Conservation (phyloP, 2,888 invertebrate genomes). For the Pyrgus malvae region DNA sequence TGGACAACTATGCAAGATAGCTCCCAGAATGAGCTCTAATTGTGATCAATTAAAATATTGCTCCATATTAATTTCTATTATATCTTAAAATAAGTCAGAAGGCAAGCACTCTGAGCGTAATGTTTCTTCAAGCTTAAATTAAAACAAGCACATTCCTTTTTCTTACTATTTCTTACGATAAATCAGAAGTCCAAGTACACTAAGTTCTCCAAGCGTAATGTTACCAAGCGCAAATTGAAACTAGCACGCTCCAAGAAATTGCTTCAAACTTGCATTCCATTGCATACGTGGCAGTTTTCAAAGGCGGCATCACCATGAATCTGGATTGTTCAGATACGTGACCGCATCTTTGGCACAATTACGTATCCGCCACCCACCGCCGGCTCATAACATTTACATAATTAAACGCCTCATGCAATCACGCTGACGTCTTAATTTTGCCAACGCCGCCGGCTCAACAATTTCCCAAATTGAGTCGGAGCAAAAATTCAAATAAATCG, state of each 20-base stretch:
- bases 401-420: constrained; percentile 79
- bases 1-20: no score
- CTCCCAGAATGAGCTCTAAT: no score
- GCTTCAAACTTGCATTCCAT: constrained; percentile 26
- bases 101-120: no score
- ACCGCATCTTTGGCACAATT: constrained; percentile 63
- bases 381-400: constrained; percentile 64
- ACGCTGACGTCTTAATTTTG: constrained; percentile 81
- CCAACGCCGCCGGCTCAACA: constrained; percentile 75
- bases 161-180: no score
- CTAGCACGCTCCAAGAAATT: constrained; percentile 8
- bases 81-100: no score
- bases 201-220: neutral
- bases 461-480: constrained; percentile 81
- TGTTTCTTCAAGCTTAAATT: no score
- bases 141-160: no score
- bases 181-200: no score
- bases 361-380: constrained; percentile 67
- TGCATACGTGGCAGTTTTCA: constrained; percentile 27
- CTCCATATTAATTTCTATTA: no score
- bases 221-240: constrained; percentile 5
- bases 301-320: constrained; percentile 53
- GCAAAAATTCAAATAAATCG: constrained; percentile 82
- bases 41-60: no score
- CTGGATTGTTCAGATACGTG: constrained; percentile 65